phyloP scores from a whole-genome alignment of 1,140 invertebrate species.

The Vanessa atalanta region DNA sequence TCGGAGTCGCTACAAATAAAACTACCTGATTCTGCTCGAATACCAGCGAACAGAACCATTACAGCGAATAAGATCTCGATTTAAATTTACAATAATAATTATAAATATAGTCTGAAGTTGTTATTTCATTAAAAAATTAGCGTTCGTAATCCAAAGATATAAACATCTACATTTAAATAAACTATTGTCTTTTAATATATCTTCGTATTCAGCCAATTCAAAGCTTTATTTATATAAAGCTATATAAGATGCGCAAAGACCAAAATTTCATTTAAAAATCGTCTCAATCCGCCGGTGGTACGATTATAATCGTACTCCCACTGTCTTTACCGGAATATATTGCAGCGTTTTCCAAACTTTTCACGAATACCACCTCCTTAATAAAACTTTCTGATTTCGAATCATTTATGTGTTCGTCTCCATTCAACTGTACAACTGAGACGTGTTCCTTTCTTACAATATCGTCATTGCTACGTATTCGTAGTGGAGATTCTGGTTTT shows the following conservation, averaged over 20 bases:
- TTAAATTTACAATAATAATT: too few species aligned
- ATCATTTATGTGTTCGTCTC: constrained; percentile 64
- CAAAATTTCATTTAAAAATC: neutral
- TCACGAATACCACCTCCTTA: constrained; percentile 65
- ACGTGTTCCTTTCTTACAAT: constrained; percentile 61
- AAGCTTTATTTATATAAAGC: constrained; percentile 12
- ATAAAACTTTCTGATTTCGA: constrained; percentile 54
- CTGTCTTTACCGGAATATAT: constrained; percentile 65
- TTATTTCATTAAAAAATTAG: neutral
- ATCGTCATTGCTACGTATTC: constrained; percentile 39
- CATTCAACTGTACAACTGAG: constrained; percentile 68
- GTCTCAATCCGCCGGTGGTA: constrained; percentile 73
- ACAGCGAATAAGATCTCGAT: too few species aligned
- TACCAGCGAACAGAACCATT: neutral
- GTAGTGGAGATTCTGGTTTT: constrained; percentile 62
- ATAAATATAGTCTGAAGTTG: neutral
- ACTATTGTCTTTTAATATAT: neutral
- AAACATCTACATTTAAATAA: neutral
- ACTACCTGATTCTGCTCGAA: neutral
- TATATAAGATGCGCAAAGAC: constrained; percentile 2
- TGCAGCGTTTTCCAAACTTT: constrained; percentile 61
- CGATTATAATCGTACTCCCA: constrained; percentile 73
- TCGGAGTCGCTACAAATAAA: too few species aligned
- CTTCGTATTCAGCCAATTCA: neutral
- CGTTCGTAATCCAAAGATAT: neutral